phyloP scores from a whole-genome alignment of 2,113 vertebrate species.

The Microcebus jonahi region DNA sequence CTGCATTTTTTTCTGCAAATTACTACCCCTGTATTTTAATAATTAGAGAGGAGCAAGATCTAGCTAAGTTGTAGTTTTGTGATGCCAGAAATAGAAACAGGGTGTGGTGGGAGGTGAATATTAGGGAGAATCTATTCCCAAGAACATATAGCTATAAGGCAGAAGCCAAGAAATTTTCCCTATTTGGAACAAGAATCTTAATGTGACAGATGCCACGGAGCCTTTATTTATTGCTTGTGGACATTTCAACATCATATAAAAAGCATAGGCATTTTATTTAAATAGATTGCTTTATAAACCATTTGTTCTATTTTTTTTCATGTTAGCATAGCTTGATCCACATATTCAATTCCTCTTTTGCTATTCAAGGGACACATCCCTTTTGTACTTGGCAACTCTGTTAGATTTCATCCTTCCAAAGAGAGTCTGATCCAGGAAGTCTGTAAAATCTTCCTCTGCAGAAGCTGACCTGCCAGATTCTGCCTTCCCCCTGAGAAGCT shows the following conservation, averaged over 20 bases:
- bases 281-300: background rate
- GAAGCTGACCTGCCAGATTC: background rate
- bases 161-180: background rate
- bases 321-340: background rate
- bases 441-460: background rate
- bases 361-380: background rate
- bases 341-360: background rate
- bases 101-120: background rate
- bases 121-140: background rate
- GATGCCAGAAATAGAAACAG: background rate
- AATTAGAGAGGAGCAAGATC: background rate
- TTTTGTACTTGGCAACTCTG: background rate
- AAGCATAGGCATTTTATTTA: background rate
- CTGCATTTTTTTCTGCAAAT: background rate
- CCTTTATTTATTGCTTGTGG: background rate
- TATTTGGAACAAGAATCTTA: background rate
- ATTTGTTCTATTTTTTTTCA: slow-evolving; percentile 35
- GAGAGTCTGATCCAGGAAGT: background rate
- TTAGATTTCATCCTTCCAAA: background rate
- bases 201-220: background rate
- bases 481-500: background rate
- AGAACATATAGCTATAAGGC: background rate
- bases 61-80: background rate
- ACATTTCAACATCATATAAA: background rate
- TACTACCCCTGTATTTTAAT: background rate